Evolutionary conservation across 1,140 invertebrate genomes (phyloP), one percentile per base, ranked within the genome.

Genomic region (Apis florea): DNA sequence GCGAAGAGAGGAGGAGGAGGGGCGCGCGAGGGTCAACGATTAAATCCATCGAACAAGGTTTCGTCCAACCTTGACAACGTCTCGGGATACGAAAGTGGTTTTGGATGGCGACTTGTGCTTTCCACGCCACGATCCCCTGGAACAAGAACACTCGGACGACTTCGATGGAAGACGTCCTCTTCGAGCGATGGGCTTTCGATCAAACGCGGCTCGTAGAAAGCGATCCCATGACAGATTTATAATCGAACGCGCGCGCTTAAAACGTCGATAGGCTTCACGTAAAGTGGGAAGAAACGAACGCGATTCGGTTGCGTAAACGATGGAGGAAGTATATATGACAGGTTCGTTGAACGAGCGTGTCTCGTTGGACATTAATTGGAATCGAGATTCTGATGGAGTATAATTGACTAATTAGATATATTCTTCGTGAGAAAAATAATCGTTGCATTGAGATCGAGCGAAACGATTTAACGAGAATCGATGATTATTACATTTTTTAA

Each of bases 81-180:
- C 17, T 24, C 49, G 4, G 58, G 40, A 47, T 59, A 26, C 19
- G 79, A 81, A 81, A 81, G 79, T 81, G 79, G 79, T 81, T 75
- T 53, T 68, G 51, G 79, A 59, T 21, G 47, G 21, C 19, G 53
- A 77, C 73, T 82, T 77, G 54, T 82, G 77, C 67, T 82, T 76
- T 76, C 64, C 61, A 66, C 1, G 47, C 26, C n/a, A 40, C 6
- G 40, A 58, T 71, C 79, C 70, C 63, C 21, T 63, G 61, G 24
- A 80, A 66, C 64, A 59, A 51, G 66, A 83, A 73, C 66, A 40
- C 40, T 40, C 31, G 31, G 70, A n/a, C n/a, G 64, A 64, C n/a
- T 51, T 40, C 69, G 53, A 66, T 56, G 26, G 56, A 59, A 26
- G 56, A 69, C 17, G 54, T 54, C 59, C 47, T 31, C 49, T 40